Evolutionary conservation across 1,140 invertebrate genomes (phyloP), one percentile per base, ranked within the genome.

Genomic region (Chironomus tepperi): DNA sequence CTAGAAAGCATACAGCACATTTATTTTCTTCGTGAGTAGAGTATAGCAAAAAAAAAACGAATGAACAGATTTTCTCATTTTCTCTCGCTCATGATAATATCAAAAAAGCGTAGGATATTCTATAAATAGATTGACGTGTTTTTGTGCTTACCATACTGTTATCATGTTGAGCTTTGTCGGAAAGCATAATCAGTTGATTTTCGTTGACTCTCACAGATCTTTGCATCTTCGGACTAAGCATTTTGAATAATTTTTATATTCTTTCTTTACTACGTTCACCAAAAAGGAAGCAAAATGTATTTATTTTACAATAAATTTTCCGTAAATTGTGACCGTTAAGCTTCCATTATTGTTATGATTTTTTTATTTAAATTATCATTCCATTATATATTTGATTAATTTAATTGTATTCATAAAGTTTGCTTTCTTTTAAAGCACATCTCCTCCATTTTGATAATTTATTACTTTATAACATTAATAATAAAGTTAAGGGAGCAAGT

Each of bases 221-320:
- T 85, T 95, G 92, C 88, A 95, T 93, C 81, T 91, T 92, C 8
- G 91, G 91, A 80, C 90, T 92, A 76, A 92, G 83, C 89, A 92
- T 91, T 75, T 73, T 80, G 73, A 57, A 57, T 57, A n/a, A n/a
- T n/a, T n/a, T n/a, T n/a, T n/a, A n/a, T n/a, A n/a, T n/a, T 57
- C 1, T 57, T 57, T 57, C 7, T 57, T n/a, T 57, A 12, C n/a
- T n/a, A 57, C 47, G n/a, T 12, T 57, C 47, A 57, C 47, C n/a
- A 57, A 57, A 57, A 57, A 57, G 47, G 24, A 34, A 34, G 24
- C 24, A 34, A 34, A 34, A 34, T 34, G 24, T 34, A 34, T 34
- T 34, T n/a, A n/a, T n/a, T 34, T 34, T 34, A 5, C 24, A 34
- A 34, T 34, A 34, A 34, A 34, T 34, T 34, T 5, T 34, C 24